These are phyloP conservation scores for Steinernema carpocapsae DNA, from an alignment of 2,888 invertebrate genomes.

Conservation along the genomic window DNA sequence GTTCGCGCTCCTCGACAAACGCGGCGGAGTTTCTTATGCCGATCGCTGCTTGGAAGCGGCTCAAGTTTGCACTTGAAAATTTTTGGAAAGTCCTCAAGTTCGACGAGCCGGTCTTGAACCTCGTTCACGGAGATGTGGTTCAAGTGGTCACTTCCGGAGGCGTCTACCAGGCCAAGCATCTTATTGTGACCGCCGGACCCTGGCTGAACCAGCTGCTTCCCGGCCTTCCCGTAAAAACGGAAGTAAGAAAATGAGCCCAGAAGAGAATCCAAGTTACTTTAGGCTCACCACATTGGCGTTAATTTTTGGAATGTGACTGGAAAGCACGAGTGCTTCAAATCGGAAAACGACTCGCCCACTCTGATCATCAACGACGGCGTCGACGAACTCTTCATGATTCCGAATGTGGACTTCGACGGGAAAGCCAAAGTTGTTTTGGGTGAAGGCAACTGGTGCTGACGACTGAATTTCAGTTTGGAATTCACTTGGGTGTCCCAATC, in stretches of 20 bases:
- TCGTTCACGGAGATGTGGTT: slow-evolving; percentile 32
- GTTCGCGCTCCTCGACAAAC: slow-evolving; percentile 44
- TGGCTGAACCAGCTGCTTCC: slow-evolving; percentile 60
- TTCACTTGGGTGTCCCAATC: slow-evolving; percentile 40
- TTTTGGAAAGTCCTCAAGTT: slow-evolving; percentile 3
- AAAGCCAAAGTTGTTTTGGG: slow-evolving; percentile 44
- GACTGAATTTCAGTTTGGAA: slow-evolving; percentile 29
- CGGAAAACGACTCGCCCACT: slow-evolving; percentile 46
- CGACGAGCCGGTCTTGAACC: slow-evolving; percentile 32
- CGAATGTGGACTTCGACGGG: slow-evolving; percentile 44
- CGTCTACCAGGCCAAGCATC: slow-evolving; percentile 47
- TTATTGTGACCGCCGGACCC: slow-evolving; percentile 61
- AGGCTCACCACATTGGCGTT: slow-evolving; percentile 45
- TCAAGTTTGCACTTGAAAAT: slow-evolving; percentile 32
- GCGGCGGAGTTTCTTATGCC: slow-evolving; percentile 47
- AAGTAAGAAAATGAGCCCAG: slow-evolving; percentile 38
- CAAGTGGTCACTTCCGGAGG: slow-evolving; percentile 42
- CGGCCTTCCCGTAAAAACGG: slow-evolving; percentile 47
- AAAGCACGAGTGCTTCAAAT: slow-evolving; percentile 39
- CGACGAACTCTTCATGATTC: slow-evolving; percentile 43
- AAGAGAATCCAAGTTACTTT: neutral
- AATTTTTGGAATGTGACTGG: slow-evolving; percentile 49
- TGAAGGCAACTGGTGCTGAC: neutral
- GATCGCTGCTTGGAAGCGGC: slow-evolving; percentile 49
- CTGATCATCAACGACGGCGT: slow-evolving; percentile 48